Percentiles rank a stretch among this genome's conserved stretches.
These are phyloP conservation scores for Eristalis pertinax DNA, from an alignment of 2,888 invertebrate species.

Conservation along the genomic window DNA sequence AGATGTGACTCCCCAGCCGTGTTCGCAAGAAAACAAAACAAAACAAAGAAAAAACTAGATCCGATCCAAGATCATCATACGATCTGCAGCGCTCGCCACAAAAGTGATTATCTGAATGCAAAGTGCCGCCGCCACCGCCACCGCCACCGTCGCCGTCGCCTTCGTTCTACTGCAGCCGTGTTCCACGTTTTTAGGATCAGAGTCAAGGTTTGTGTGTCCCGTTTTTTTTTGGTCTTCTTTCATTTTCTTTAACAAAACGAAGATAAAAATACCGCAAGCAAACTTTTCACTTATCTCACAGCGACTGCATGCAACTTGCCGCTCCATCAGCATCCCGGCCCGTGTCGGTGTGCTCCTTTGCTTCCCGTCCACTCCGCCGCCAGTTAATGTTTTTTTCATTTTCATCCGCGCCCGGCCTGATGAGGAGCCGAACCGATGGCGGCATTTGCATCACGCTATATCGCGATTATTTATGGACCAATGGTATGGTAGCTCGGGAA, in stretches of 20 bases:
- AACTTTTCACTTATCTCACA: conserved; percentile 62
- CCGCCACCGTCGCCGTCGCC: too few species aligned
- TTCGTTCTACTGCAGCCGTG: conserved; percentile 32
- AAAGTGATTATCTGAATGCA: conserved; percentile 28
- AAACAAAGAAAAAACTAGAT: neutral
- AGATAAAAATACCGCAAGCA: conserved; percentile 63
- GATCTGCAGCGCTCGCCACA: conserved; percentile 7
- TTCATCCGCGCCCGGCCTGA: conserved; percentile 55
- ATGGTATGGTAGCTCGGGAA: conserved; percentile 52
- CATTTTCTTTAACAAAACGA: conserved; percentile 24
- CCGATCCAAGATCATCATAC: conserved; percentile 5
- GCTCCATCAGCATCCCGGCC: neutral
- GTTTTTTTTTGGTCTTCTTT: conserved; percentile 56
- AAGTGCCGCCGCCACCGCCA: conserved; percentile 9
- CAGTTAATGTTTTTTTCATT: conserved; percentile 57
- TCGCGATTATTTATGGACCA: conserved; percentile 70
- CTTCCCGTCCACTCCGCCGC: neutral
- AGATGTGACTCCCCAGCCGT: too few species aligned
- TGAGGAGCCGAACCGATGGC: conserved; percentile 36
- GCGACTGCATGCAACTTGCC: conserved; percentile 47
- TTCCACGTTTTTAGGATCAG: conserved; percentile 73
- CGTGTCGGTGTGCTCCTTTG: neutral
- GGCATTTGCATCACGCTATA: conserved; percentile 67
- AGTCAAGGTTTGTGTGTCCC: conserved; percentile 75
- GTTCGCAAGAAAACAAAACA: neutral